Percentiles rank a stretch among this genome's conserved stretches.
phyloP scores from a whole-genome alignment of 2,888 invertebrate genomes.

The Leistus spinibarbis region DNA sequence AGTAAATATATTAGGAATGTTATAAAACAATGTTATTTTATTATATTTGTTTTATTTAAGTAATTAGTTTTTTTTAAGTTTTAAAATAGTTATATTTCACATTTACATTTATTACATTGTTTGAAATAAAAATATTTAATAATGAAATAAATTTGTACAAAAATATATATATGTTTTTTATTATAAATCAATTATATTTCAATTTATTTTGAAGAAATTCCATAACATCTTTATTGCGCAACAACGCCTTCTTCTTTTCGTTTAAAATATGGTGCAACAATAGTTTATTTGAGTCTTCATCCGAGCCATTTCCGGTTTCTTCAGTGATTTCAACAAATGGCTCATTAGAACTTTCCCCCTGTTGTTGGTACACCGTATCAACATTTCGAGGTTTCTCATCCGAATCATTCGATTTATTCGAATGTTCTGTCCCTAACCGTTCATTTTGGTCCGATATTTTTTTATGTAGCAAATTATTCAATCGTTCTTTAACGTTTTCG shows the following conservation, averaged over 20 bases:
- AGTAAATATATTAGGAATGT: neutral
- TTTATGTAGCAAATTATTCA: conserved; percentile 34
- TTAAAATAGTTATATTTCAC: neutral
- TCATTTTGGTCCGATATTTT: conserved; percentile 34
- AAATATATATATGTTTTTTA: neutral
- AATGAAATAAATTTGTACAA: neutral
- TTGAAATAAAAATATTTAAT: neutral
- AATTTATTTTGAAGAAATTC: conserved; percentile 30
- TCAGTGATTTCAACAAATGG: conserved; percentile 28
- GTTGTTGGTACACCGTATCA: neutral
- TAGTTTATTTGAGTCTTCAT: conserved; percentile 24
- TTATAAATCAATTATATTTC: conserved; percentile 16
- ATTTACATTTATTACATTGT: neutral
- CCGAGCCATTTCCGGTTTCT: conserved; percentile 30
- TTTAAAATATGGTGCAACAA: conserved; percentile 30
- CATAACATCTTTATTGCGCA: conserved; percentile 29
- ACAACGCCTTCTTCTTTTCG: conserved; percentile 30
- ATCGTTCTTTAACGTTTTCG: conserved; percentile 32
- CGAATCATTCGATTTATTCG: conserved; percentile 19
- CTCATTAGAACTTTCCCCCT: conserved; percentile 31
- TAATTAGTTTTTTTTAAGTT: neutral
- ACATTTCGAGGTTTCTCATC: conserved; percentile 26
- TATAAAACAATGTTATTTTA: neutral
- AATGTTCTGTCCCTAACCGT: conserved; percentile 6
- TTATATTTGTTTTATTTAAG: neutral